These are phyloP conservation scores for Pinna nobilis DNA, from an alignment of 1,140 invertebrate species.

Conservation along the genomic window DNA sequence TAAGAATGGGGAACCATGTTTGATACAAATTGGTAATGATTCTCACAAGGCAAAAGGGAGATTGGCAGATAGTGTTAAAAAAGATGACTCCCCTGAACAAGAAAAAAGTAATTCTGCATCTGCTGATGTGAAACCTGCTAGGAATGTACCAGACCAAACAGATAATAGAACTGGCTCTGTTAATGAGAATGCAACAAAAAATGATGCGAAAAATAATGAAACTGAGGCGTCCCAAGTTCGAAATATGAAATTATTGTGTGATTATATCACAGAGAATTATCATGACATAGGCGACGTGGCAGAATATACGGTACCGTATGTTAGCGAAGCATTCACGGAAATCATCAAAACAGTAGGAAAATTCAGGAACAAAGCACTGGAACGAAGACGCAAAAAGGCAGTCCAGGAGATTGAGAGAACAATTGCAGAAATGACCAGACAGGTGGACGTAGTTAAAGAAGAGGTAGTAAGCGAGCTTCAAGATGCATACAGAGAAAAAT, in stretches of 20 bases:
- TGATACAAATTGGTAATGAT: not conserved
- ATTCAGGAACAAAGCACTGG: not conserved
- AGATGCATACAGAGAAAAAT: constrained; percentile 21
- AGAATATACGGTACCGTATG: not conserved
- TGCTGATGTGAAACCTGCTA: too few species aligned
- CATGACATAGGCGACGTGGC: not conserved
- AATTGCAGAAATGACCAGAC: constrained; percentile 8
- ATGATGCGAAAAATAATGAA: too few species aligned
- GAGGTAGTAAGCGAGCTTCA: constrained; percentile 30
- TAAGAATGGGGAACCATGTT: not conserved
- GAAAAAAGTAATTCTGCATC: too few species aligned
- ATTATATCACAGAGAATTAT: not conserved
- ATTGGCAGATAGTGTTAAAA: not conserved
- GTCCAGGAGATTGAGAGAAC: constrained; percentile 11
- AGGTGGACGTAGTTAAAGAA: constrained; percentile 23
- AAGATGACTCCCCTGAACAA: not conserved
- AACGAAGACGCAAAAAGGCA: not conserved
- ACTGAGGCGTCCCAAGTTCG: not conserved
- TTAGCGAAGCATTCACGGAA: constrained; percentile 23
- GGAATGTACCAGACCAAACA: too few species aligned
- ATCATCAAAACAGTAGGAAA: constrained; percentile 16
- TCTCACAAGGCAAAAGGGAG: not conserved
- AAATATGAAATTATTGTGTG: not conserved
- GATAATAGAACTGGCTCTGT: too few species aligned
- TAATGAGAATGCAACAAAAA: too few species aligned